Evolutionary conservation across 2,797 vertebrate species (phyloP).

Genomic region (Fringilla coelebs): DNA sequence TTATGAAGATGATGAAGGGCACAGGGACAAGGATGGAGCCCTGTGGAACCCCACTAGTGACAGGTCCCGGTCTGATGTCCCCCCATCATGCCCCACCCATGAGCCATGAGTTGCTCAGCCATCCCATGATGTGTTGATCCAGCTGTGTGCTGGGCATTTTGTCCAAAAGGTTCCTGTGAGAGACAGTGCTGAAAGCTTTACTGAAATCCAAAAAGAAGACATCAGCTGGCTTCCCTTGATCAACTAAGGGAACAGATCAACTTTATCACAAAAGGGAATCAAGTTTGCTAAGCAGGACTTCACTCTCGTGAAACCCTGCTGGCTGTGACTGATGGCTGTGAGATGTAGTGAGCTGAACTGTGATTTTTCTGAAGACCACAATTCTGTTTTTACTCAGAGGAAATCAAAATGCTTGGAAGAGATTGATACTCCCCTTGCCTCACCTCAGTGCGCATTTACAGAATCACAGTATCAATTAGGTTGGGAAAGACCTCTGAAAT

Average conservation of each 20-base stretch:
- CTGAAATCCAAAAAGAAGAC: not conserved
- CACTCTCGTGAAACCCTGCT: fast-evolving
- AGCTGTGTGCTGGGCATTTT: not conserved
- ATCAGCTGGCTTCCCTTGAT: not conserved
- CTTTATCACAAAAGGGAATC: not conserved
- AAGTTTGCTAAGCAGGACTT: not conserved
- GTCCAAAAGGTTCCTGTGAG: not conserved
- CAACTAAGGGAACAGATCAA: too few species aligned
- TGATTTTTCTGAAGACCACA: not conserved
- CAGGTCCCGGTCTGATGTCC: not conserved
- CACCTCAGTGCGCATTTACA: not conserved
- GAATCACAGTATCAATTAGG: not conserved
- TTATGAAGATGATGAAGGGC: not conserved
- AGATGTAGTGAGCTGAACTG: not conserved
- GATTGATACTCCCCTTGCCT: not conserved
- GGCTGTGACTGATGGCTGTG: not conserved
- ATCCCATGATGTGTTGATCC: not conserved
- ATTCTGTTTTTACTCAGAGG: not conserved
- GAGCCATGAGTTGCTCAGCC: not conserved
- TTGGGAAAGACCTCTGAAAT: not conserved
- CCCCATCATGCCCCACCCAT: not conserved
- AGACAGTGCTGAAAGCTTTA: not conserved
- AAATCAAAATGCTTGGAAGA: not conserved
- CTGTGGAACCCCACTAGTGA: not conserved
- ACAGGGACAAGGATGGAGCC: not conserved